Conservation (phyloP, 2,113 vertebrate genomes). For the Maccullochella peelii region DNA sequence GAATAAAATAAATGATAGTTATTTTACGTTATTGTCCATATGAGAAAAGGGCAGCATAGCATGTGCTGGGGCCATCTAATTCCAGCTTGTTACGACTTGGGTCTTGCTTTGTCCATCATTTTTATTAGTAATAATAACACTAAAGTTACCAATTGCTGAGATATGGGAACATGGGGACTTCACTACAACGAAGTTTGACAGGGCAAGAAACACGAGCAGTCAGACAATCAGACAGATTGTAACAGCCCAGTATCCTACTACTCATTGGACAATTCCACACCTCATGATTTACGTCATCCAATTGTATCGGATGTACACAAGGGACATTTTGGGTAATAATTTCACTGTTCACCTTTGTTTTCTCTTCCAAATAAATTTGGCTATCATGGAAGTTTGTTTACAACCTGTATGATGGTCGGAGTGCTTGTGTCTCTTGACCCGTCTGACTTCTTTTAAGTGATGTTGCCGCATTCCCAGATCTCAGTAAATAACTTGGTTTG, state of each 20-base stretch:
- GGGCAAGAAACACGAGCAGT: not conserved
- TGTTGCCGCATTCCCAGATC: slow-evolving; percentile 10
- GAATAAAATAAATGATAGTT: not conserved
- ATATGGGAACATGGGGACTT: not conserved
- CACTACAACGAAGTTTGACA: not conserved
- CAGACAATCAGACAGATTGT: not conserved
- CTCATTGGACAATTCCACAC: not conserved
- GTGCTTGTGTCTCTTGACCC: not conserved
- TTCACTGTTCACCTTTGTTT: not conserved
- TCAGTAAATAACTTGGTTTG: not conserved
- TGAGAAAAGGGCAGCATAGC: slow-evolving; percentile 13
- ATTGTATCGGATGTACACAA: not conserved
- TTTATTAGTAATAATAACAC: not conserved
- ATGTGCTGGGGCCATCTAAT: not conserved
- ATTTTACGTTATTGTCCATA: not conserved
- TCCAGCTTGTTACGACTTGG: not conserved
- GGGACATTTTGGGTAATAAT: not conserved
- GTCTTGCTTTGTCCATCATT: not conserved
- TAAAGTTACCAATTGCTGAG: not conserved
- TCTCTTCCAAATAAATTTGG: not conserved
- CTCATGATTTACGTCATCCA: not conserved
- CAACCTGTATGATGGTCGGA: not conserved
- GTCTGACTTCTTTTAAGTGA: not conserved
- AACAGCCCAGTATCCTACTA: not conserved
- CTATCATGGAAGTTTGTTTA: not conserved